These are phyloP conservation scores for Tyrannus savana DNA, from an alignment of 2,113 vertebrate genomes.

Conservation along the genomic window DNA sequence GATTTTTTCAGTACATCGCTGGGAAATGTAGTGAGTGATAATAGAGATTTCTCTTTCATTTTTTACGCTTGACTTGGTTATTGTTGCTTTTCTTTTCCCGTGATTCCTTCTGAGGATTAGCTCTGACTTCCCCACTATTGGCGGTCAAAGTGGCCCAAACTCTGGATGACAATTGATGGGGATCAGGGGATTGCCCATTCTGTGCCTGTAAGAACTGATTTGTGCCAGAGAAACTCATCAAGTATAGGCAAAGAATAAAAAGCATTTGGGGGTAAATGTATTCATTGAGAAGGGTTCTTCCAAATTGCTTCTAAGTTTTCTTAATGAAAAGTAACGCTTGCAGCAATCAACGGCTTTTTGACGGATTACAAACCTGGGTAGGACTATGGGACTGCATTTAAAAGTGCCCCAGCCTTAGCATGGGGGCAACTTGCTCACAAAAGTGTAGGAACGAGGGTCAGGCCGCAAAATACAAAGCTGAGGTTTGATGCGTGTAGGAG, in stretches of 20 bases:
- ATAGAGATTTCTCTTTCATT: slow-evolving; percentile 99
- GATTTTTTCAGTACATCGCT: slow-evolving; percentile 97
- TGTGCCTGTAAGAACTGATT: slow-evolving; percentile 85
- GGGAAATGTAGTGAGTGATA: slow-evolving; percentile 97
- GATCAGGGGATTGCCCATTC: slow-evolving; percentile 95
- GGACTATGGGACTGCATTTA: slow-evolving; percentile 70
- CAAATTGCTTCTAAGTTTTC: slow-evolving; percentile 84
- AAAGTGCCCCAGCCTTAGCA: slow-evolving; percentile 69
- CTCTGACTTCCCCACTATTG: slow-evolving; percentile 98
- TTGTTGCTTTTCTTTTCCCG: slow-evolving; percentile 99
- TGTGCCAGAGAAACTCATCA: slow-evolving; percentile 90
- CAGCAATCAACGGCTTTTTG: slow-evolving; percentile 86
- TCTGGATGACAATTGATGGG: slow-evolving; percentile 95
- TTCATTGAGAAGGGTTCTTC: slow-evolving; percentile 84
- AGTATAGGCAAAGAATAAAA: slow-evolving; percentile 84
- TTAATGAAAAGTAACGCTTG: slow-evolving; percentile 87
- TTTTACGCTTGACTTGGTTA: slow-evolving; percentile 99
- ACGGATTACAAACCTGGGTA: slow-evolving; percentile 81
- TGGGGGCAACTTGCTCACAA: slow-evolving; percentile 72
- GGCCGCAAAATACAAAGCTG: slow-evolving; percentile 59
- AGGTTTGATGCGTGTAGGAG: slow-evolving; percentile 41
- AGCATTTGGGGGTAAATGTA: slow-evolving; percentile 82
- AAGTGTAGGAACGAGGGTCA: slow-evolving; percentile 64
- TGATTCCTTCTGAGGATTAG: slow-evolving; percentile 99
- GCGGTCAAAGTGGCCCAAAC: slow-evolving; percentile 96